These are phyloP conservation scores for Champsocephalus esox DNA, from an alignment of 2,797 vertebrate species.

Conservation along the genomic window DNA sequence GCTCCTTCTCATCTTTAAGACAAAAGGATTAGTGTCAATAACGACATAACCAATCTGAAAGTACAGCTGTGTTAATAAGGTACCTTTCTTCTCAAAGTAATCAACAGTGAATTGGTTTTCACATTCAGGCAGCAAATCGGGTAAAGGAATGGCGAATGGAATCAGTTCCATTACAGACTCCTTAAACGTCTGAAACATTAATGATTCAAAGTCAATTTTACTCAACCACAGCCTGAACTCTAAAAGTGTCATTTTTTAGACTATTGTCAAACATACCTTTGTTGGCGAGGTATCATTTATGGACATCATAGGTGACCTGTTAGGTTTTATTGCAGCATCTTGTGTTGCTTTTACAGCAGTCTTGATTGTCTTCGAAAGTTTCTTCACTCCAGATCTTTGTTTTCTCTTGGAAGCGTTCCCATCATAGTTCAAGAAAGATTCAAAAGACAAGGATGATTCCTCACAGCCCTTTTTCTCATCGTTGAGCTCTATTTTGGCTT, in stretches of 20 bases:
- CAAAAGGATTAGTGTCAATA: neutral
- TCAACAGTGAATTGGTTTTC: conserved; percentile 75
- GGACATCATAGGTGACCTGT: conserved; percentile 23
- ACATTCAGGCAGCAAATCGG: conserved; percentile 81
- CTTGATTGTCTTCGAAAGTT: conserved; percentile 55
- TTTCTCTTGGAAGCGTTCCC: conserved; percentile 72
- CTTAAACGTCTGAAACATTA: conserved; percentile 64
- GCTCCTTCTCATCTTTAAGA: conserved; percentile 62
- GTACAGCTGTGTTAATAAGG: conserved; percentile 21
- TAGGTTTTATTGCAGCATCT: conserved; percentile 27
- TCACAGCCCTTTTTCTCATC: conserved; percentile 51
- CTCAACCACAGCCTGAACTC: neutral
- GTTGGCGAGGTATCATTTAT: conserved; percentile 16
- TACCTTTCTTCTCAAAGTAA: conserved; percentile 85
- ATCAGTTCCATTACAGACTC: conserved; percentile 85
- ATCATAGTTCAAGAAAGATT: conserved; percentile 90
- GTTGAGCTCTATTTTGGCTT: conserved; percentile 38
- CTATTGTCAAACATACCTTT: conserved; percentile 44
- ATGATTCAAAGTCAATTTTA: conserved; percentile 1
- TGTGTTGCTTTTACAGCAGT: conserved; percentile 32
- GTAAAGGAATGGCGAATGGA: conserved; percentile 80
- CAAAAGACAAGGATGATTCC: conserved; percentile 87
- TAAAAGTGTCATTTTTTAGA: neutral
- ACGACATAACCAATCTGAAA: neutral
- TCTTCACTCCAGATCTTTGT: conserved; percentile 64